Conservation (phyloP, 2,888 invertebrate genomes). For the Acleris literana region DNA sequence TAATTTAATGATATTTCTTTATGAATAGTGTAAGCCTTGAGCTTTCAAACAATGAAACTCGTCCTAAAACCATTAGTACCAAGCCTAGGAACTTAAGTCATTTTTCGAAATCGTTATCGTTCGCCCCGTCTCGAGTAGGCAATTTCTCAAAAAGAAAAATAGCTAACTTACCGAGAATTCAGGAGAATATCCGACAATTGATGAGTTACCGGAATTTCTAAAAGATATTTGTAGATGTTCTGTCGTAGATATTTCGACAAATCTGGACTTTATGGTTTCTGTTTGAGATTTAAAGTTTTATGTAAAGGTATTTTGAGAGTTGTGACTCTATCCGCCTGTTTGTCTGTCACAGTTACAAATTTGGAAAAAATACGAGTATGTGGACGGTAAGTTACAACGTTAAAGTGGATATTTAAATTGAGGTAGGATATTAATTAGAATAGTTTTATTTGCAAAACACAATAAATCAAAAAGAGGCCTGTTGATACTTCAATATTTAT, state of each 20-base stretch:
- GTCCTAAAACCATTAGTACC: conserved; percentile 1
- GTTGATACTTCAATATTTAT: too few relatives aligned
- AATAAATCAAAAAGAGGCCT: too few relatives aligned
- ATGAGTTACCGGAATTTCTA: not conserved
- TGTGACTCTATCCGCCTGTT: too few relatives aligned
- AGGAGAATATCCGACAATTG: conserved; percentile 3
- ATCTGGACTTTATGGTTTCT: not conserved
- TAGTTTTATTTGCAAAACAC: too few relatives aligned
- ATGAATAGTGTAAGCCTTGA: not conserved
- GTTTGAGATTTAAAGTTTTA: too few relatives aligned
- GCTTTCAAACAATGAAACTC: not conserved
- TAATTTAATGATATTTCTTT: too few relatives aligned
- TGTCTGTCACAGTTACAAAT: too few relatives aligned
- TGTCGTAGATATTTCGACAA: not conserved
- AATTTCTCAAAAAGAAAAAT: conserved; percentile 28
- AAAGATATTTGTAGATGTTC: not conserved
- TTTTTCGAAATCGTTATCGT: conserved; percentile 17
- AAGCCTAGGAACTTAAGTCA: conserved; percentile 7
- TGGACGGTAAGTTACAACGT: too few relatives aligned
- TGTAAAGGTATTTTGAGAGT: too few relatives aligned
- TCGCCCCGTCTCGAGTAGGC: conserved; percentile 12
- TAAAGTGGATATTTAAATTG: too few relatives aligned
- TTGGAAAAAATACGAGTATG: too few relatives aligned
- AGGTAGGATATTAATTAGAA: too few relatives aligned
- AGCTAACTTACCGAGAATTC: conserved; percentile 18